These are phyloP conservation scores for Hapalemur alaotrensis DNA, from an alignment of 2,797 vertebrate genomes.

Conservation along the genomic window DNA sequence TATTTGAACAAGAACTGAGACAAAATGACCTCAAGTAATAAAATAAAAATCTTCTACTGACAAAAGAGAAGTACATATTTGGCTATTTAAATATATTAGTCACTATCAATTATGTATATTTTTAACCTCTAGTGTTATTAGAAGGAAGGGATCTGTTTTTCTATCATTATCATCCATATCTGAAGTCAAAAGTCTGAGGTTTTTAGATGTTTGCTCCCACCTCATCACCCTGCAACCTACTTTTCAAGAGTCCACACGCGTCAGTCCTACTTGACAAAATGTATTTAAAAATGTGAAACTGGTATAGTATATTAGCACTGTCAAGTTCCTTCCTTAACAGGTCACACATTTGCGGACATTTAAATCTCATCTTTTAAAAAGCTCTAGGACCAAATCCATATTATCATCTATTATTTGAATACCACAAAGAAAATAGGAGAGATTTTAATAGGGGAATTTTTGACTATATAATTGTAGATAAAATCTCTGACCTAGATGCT, in stretches of 20 bases:
- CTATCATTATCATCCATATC: background rate
- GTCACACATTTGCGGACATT: background rate
- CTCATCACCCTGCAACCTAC: background rate
- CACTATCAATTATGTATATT: background rate
- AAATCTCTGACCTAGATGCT: background rate
- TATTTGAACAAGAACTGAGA: conserved; percentile 1
- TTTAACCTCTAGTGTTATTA: background rate
- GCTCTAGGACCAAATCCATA: background rate
- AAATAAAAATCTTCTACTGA: background rate
- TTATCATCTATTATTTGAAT: background rate
- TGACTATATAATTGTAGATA: background rate
- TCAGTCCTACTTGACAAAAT: background rate
- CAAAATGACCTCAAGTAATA: conserved; percentile 12
- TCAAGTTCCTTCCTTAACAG: background rate
- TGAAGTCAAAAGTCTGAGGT: background rate
- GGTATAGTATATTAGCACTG: background rate
- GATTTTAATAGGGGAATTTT: background rate
- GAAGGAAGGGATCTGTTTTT: background rate
- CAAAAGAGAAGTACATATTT: background rate
- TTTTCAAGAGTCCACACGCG: background rate
- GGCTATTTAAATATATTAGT: conserved; percentile 7
- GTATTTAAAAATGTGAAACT: background rate
- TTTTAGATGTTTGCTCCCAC: background rate
- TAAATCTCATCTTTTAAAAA: conserved; percentile 2
- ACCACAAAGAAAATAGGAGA: background rate